phyloP scores from a whole-genome alignment of 2,888 invertebrate genomes.

The Blera fallax region DNA sequence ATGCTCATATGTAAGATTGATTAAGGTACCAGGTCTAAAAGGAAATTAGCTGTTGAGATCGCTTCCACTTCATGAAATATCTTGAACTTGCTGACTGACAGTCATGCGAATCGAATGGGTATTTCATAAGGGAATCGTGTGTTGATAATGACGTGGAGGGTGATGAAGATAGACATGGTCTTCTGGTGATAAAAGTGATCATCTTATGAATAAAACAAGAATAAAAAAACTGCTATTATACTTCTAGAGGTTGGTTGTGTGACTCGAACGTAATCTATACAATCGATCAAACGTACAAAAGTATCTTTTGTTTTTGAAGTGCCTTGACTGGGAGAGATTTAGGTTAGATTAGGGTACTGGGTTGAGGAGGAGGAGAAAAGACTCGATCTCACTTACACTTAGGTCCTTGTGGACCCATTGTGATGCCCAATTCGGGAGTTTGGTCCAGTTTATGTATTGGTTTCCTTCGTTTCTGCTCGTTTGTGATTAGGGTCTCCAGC shows the following conservation, averaged over 20 bases:
- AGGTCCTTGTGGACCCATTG: too few relatives aligned
- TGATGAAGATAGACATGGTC: neutral
- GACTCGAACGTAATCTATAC: neutral
- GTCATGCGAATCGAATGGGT: slow-evolving; percentile 37
- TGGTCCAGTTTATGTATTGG: too few relatives aligned
- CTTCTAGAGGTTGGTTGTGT: neutral
- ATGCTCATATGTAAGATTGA: slow-evolving; percentile 12
- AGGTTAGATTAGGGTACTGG: too few relatives aligned
- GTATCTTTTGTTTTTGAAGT: too few relatives aligned
- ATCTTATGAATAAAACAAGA: neutral
- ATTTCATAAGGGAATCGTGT: slow-evolving; percentile 38
- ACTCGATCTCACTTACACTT: too few relatives aligned
- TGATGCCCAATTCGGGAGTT: too few relatives aligned
- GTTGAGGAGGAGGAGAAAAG: too few relatives aligned
- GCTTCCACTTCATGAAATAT: slow-evolving; percentile 7
- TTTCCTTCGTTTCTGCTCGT: too few relatives aligned
- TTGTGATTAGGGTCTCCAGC: too few relatives aligned
- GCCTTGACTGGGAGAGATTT: too few relatives aligned
- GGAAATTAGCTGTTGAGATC: slow-evolving; percentile 10
- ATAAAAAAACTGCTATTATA: slow-evolving; percentile 9
- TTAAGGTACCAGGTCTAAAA: neutral
- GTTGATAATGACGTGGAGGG: slow-evolving; percentile 19
- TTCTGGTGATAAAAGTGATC: neutral
- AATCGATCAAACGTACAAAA: too few relatives aligned
- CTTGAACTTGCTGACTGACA: slow-evolving; percentile 16